Conservation (phyloP, 1,140 invertebrate species). For the Elymnias hypermnestra region DNA sequence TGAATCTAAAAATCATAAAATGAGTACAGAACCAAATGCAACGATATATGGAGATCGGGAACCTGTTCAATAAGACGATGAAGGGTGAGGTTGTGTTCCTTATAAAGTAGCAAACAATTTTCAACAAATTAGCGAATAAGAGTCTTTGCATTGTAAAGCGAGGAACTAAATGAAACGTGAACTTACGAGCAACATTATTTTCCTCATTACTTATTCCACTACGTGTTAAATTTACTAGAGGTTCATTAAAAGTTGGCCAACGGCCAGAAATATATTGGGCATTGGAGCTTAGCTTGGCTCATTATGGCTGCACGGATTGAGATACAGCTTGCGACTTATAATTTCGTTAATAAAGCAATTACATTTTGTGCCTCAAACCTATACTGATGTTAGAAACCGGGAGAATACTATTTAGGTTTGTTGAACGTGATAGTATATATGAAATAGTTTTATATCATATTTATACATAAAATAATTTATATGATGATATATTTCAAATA, state of each 20-base stretch:
- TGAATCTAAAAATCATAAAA: too few relatives aligned
- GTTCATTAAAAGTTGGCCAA: constrained; percentile 38
- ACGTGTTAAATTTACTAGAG: constrained; percentile 39
- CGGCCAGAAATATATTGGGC: constrained; percentile 30
- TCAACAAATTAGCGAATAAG: background rate
- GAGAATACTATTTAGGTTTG: too few relatives aligned
- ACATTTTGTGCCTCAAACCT: too few relatives aligned
- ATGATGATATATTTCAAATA: too few relatives aligned
- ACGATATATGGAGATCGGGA: too few relatives aligned
- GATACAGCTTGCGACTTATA: constrained; percentile 24
- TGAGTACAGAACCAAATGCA: too few relatives aligned
- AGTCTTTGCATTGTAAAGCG: background rate
- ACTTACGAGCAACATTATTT: constrained; percentile 27
- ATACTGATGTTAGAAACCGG: too few relatives aligned
- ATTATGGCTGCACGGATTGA: constrained; percentile 19
- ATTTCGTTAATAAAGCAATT: constrained; percentile 37
- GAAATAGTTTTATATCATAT: too few relatives aligned
- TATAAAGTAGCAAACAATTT: background rate
- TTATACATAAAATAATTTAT: too few relatives aligned
- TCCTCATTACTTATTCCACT: constrained; percentile 41
- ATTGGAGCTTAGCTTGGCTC: constrained; percentile 21
- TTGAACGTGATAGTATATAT: too few relatives aligned
- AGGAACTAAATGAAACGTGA: constrained; percentile 9
- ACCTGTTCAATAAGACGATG: too few relatives aligned
- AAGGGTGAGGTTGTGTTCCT: too few relatives aligned